Evolutionary conservation across 1,140 invertebrate genomes (phyloP).

Genomic region (Anastatus disparis): DNA sequence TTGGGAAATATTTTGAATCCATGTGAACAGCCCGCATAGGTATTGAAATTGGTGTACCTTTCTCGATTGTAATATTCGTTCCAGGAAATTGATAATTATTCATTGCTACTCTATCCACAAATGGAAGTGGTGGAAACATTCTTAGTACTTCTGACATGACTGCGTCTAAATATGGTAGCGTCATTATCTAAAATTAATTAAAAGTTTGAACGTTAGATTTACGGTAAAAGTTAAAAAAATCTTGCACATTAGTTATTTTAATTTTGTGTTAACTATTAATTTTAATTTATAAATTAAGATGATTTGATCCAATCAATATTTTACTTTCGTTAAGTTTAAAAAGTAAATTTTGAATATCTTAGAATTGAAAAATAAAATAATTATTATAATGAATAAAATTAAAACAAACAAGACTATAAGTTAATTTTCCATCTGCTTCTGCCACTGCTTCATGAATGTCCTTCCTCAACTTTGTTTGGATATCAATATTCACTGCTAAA

Average conservation of each 20-base stretch:
- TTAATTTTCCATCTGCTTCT: slow-evolving; percentile 44
- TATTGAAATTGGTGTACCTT: slow-evolving; percentile 64
- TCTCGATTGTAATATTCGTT: slow-evolving; percentile 58
- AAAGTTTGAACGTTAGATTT: no score
- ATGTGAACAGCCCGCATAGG: slow-evolving; percentile 61
- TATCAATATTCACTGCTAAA: slow-evolving; percentile 67
- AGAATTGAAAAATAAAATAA: no score
- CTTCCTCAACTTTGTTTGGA: slow-evolving; percentile 48
- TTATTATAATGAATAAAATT: neutral
- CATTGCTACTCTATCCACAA: slow-evolving; percentile 63
- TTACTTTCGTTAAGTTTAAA: no score
- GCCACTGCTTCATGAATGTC: slow-evolving; percentile 45
- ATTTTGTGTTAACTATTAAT: no score
- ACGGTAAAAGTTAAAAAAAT: no score
- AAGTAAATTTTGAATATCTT: no score
- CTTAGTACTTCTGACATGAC: slow-evolving; percentile 68
- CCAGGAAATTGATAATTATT: slow-evolving; percentile 60
- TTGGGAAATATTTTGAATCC: slow-evolving; percentile 70
- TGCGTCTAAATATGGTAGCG: slow-evolving; percentile 50
- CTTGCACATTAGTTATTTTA: no score
- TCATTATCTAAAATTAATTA: no score
- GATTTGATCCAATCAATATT: no score
- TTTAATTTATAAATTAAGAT: no score
- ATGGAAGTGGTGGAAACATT: slow-evolving; percentile 70
- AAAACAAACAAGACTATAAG: slow-evolving; percentile 38